phyloP scores from a whole-genome alignment of 2,797 vertebrate genomes.

The Gorsachius magnificus region DNA sequence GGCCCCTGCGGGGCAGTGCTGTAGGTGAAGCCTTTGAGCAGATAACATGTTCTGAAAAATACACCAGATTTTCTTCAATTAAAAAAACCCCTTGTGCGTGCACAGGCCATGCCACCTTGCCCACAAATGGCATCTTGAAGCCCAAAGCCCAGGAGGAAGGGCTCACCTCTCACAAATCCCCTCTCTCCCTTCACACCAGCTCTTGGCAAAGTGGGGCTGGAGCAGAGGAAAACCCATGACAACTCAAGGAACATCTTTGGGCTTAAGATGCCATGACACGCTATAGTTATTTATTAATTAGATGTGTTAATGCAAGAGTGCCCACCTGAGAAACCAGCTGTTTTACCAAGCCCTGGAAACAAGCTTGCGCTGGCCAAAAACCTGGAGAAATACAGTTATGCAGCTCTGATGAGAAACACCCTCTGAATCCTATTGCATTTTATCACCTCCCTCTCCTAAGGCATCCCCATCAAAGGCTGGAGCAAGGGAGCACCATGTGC shows the following conservation, averaged over 20 bases:
- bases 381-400: neutral
- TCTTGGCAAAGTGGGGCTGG: neutral
- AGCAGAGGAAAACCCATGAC: fast-evolving
- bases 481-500: fast-evolving
- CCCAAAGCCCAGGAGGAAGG: neutral
- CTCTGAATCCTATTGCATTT: fast-evolving
- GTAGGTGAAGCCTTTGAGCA: neutral
- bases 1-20: neutral
- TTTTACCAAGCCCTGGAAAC: neutral
- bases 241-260: neutral
- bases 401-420: neutral
- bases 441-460: neutral
- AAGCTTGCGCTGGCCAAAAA: neutral
- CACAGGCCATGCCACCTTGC: neutral
- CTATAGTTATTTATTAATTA: neutral
- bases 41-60: neutral
- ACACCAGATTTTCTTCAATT: neutral
- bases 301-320: neutral
- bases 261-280: fast-evolving
- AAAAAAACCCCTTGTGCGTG: fast-evolving
- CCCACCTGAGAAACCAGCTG: neutral
- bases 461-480: neutral
- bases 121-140: neutral
- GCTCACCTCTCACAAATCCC: neutral
- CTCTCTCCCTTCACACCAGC: neutral